Evolutionary conservation across 2,113 vertebrate genomes (phyloP).

Genomic region (Empidonax traillii): DNA sequence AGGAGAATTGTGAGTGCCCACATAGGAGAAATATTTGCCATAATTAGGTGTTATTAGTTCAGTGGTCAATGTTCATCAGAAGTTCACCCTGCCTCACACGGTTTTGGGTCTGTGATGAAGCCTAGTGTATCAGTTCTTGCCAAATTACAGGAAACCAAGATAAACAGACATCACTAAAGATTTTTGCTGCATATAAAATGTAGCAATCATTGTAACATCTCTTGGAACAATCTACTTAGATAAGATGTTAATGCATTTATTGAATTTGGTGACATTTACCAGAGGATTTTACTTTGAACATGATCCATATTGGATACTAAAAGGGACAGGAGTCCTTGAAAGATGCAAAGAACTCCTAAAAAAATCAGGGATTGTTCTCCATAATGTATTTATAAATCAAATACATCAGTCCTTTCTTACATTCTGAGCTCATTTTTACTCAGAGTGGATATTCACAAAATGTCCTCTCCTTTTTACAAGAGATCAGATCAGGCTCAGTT

Average conservation of each 20-base stretch:
- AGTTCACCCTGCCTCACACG: slow-evolving; percentile 10
- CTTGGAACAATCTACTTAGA: slow-evolving; percentile 56
- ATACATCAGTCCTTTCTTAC: not conserved
- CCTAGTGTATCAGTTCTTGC: not conserved
- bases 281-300: slow-evolving; percentile 28
- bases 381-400: slow-evolving; percentile 13
- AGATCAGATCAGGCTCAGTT: not conserved
- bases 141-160: slow-evolving; percentile 51
- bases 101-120: slow-evolving; percentile 3
- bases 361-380: slow-evolving; percentile 22
- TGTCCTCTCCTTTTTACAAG: not conserved
- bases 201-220: slow-evolving; percentile 12
- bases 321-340: slow-evolving; percentile 5
- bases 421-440: not conserved
- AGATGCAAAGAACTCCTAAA: not conserved
- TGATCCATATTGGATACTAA: not conserved
- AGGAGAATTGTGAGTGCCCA: not conserved
- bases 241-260: slow-evolving; percentile 57
- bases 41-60: slow-evolving; percentile 35
- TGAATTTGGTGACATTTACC: slow-evolving; percentile 52
- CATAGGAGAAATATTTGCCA: not conserved
- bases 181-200: slow-evolving; percentile 22
- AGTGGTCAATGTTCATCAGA: not conserved
- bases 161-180: slow-evolving; percentile 21
- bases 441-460: not conserved